Evolutionary conservation across 2,888 invertebrate species (phyloP), one percentile per base, ranked within the genome.

Genomic region (Torymus aiolomorphi): DNA sequence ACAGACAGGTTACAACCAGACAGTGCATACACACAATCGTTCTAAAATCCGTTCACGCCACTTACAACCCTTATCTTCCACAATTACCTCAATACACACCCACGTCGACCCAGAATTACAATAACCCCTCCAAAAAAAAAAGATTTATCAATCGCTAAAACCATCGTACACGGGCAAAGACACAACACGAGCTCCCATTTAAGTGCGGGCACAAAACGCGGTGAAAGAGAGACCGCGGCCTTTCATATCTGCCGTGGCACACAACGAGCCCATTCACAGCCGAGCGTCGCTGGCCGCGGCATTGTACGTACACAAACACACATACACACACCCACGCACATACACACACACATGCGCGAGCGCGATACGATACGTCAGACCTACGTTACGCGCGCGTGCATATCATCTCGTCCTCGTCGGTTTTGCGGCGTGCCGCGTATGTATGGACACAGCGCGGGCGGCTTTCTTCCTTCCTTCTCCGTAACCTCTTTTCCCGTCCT

Each of bases 381-480:
- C 78, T 63, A 63, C 75, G 65, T 81, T 52, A 5, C 13, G 18
- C 51, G 31, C n/a, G 63, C n/a, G n/a, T 51, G 67, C 85, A 83
- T 84, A 84, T 87, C 87, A 88, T 88, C 42, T 42, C 8, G 42
- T 42, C 42, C 42, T 88, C 87, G 88, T 88, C 87, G 88, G 88
- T 89, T 88, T 88, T 88, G 88, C 86, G 88, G 88, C 87, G 82
- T 85, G 87, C 88, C 88, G 84, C 87, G 86, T 42, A 42, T 42
- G 42, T 42, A 42, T 42, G 42, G 42, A 8, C 8, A 42, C 42
- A 42, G 8, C 42, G 42, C 42, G 42, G 42, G 8, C 42, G 42
- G 42, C 42, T 42, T 42, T 42, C 42, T 42, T 42, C 42, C 85
- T 87, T 80, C 75, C 77, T 62, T 63, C 78, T 20, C 75, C 20